Conservation (phyloP, 2,797 vertebrate species). For the Sebastes vulpes region DNA sequence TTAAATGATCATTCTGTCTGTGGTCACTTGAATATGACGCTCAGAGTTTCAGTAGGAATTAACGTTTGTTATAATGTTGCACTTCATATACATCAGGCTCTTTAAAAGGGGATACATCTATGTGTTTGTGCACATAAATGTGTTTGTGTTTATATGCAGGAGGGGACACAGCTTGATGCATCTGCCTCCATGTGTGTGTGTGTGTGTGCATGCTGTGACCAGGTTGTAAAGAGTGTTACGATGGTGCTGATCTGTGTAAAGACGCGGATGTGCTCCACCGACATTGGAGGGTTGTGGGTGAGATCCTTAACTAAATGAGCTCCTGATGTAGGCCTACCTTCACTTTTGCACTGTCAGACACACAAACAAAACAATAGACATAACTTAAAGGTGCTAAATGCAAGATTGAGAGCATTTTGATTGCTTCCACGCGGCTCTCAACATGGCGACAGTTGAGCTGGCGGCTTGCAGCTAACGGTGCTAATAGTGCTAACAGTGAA, state of each 20-base stretch:
- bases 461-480: too few relatives aligned
- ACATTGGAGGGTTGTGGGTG: constrained; percentile 23
- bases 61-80: not conserved
- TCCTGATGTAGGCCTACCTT: constrained; percentile 45
- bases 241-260: constrained; percentile 39
- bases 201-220: constrained; percentile 15
- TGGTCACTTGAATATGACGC: not conserved
- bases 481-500: too few relatives aligned
- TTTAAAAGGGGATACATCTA: not conserved
- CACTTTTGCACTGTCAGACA: not conserved
- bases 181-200: constrained; percentile 6
- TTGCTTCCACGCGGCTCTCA: too few relatives aligned
- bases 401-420: too few relatives aligned
- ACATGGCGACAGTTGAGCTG: too few relatives aligned
- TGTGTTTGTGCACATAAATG: constrained; percentile 10
- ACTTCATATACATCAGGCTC: not conserved
- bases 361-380: not conserved
- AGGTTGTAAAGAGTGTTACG: constrained; percentile 44
- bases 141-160: constrained; percentile 24
- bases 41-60: not conserved
- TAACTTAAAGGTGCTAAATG: not conserved
- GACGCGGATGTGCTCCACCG: constrained; percentile 19
- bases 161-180: constrained; percentile 24
- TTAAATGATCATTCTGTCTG: not conserved
- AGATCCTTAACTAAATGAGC: constrained; percentile 56